phyloP scores from a whole-genome alignment of 2,113 vertebrate species.

The Melanostigma gelatinosum region DNA sequence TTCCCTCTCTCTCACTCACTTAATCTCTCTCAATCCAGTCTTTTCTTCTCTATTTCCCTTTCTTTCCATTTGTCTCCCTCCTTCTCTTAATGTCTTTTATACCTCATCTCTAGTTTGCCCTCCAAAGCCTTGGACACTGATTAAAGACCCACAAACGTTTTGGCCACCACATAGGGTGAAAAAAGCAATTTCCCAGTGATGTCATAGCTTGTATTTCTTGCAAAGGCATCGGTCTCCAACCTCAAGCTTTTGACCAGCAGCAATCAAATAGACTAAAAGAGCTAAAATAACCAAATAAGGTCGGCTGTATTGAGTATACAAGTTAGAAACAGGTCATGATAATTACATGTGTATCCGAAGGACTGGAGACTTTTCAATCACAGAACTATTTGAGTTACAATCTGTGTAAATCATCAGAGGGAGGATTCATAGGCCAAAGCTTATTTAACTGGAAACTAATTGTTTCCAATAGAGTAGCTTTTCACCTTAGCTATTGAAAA shows the following conservation, averaged over 20 bases:
- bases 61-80: conserved; percentile 17
- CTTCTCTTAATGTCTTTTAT: conserved; percentile 17
- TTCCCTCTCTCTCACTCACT: conserved; percentile 30
- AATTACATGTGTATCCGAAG: conserved; percentile 40
- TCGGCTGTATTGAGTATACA: conserved; percentile 43
- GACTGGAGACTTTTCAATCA: conserved; percentile 12
- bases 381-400: conserved; percentile 37
- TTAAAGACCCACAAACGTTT: conserved; percentile 48
- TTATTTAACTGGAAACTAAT: conserved; percentile 41
- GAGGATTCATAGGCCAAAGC: conserved; percentile 7
- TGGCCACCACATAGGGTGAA: conserved; percentile 34
- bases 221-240: conserved; percentile 27
- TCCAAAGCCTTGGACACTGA: conserved; percentile 45
- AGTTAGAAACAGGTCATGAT: conserved; percentile 13
- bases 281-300: conserved; percentile 44
- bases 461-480: conserved; percentile 16
- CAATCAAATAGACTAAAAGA: conserved; percentile 23
- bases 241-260: conserved; percentile 59
- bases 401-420: conserved; percentile 35
- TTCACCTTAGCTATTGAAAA: conserved; percentile 4
- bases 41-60: not conserved
- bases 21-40: conserved; percentile 10
- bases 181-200: conserved; percentile 56
- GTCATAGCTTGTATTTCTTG: conserved; percentile 55
- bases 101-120: conserved; percentile 38